These are phyloP conservation scores for Mustela erminea DNA, from an alignment of 2,797 vertebrate species.

Conservation along the genomic window DNA sequence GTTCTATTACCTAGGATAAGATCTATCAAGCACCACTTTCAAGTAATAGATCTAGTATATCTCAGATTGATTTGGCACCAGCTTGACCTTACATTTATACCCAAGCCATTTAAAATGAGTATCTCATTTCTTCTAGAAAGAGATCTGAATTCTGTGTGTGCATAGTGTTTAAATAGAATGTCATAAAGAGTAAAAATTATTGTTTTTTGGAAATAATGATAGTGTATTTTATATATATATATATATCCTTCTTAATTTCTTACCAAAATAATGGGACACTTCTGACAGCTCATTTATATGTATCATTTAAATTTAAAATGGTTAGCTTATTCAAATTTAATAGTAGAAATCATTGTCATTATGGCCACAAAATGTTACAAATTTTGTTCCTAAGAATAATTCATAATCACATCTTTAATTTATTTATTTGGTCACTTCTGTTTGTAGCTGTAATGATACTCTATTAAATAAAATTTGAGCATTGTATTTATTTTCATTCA, in stretches of 20 bases:
- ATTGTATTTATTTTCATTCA: not conserved
- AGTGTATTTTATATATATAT: not conserved
- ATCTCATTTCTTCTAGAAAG: slow-evolving; percentile 73
- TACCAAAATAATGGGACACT: not conserved
- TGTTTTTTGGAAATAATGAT: slow-evolving; percentile 28
- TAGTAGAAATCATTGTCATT: not conserved
- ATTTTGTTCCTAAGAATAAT: not conserved
- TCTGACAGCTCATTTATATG: slow-evolving; percentile 10
- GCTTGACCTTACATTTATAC: slow-evolving; percentile 72
- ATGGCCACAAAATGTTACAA: not conserved
- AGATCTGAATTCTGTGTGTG: slow-evolving; percentile 33
- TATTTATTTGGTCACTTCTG: not conserved
- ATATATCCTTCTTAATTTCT: slow-evolving; percentile 43
- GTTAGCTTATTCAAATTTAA: not conserved
- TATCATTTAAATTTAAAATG: not conserved
- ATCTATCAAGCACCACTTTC: slow-evolving; percentile 60
- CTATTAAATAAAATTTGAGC: not conserved
- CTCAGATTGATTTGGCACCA: slow-evolving; percentile 45
- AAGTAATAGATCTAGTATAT: slow-evolving; percentile 4
- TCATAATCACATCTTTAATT: not conserved
- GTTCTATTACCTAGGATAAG: not conserved
- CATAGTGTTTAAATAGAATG: slow-evolving; percentile 57
- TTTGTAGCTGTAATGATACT: not conserved
- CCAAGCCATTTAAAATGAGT: slow-evolving; percentile 57
- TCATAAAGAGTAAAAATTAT: not conserved